These are phyloP conservation scores for Panzeria rudis DNA, from an alignment of 2,888 invertebrate genomes.

Conservation along the genomic window DNA sequence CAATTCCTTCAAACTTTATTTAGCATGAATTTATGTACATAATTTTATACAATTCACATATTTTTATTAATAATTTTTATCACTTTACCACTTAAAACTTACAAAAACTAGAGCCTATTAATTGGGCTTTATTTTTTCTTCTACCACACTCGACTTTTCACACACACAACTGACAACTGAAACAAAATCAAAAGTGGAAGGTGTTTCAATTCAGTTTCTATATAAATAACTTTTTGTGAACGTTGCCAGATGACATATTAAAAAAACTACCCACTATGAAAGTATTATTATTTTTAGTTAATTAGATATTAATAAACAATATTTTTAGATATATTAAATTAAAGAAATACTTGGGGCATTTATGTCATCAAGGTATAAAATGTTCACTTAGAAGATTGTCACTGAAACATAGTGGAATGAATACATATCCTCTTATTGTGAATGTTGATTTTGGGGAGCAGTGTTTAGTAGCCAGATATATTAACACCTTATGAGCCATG, in stretches of 20 bases:
- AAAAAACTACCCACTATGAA: neutral
- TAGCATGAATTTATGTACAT: neutral
- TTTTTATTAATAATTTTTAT: slow-evolving; percentile 52
- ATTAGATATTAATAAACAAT: neutral
- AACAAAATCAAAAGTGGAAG: slow-evolving; percentile 43
- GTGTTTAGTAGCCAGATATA: slow-evolving; percentile 11
- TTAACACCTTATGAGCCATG: neutral
- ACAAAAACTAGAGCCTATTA: slow-evolving; percentile 71
- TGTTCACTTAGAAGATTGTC: neutral
- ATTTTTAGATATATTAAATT: neutral
- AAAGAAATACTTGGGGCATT: neutral
- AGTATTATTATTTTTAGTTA: neutral
- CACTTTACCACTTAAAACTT: slow-evolving; percentile 72
- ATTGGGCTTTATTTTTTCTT: slow-evolving; percentile 66
- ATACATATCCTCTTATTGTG: neutral
- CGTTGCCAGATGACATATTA: slow-evolving; percentile 25
- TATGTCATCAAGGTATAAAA: neutral
- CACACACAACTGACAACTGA: slow-evolving; percentile 58
- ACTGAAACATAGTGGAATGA: slow-evolving; percentile 11
- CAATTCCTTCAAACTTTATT: slow-evolving; percentile 45
- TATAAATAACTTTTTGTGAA: slow-evolving; percentile 12
- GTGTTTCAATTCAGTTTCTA: slow-evolving; percentile 32
- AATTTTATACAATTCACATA: slow-evolving; percentile 45
- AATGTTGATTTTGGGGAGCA: neutral
- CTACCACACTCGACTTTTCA: slow-evolving; percentile 67